A percentile compares a stretch with the other conserved stretches of the same genome.
Conservation (phyloP, 2,797 vertebrate species). For the Chloroceryle amazona region DNA sequence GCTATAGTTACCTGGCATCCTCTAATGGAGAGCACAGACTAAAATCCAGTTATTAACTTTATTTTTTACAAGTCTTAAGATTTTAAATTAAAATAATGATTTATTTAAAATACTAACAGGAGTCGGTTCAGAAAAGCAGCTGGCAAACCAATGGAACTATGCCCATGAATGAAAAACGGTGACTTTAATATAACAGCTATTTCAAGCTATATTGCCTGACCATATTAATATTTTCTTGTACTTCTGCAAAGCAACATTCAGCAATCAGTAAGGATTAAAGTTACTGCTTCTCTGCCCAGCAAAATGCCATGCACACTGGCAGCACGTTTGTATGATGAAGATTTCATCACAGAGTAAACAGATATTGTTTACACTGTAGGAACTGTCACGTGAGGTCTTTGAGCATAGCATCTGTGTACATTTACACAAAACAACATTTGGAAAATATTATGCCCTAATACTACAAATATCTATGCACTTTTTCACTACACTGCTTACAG, state of each 20-base stretch:
- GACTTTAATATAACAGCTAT: not conserved
- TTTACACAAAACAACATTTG: not conserved
- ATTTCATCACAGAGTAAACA: not conserved
- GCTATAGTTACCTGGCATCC: slow-evolving; percentile 80
- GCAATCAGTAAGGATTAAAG: not conserved
- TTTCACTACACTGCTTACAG: not conserved
- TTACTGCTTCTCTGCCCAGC: not conserved
- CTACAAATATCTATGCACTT: not conserved
- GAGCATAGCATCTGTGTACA: not conserved
- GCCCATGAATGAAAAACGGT: not conserved
- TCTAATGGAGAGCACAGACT: slow-evolving; percentile 65
- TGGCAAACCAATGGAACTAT: not conserved
- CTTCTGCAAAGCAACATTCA: not conserved
- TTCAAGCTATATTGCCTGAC: not conserved
- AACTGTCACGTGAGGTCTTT: not conserved
- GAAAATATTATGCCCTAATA: not conserved
- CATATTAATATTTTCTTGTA: not conserved
- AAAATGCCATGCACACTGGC: not conserved
- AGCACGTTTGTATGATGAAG: not conserved
- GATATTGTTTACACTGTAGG: not conserved
- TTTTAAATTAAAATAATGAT: slow-evolving; percentile 25
- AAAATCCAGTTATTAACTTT: slow-evolving; percentile 57
- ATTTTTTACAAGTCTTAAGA: slow-evolving; percentile 39
- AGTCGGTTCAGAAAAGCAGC: not conserved
- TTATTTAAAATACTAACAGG: not conserved